Base-by-base conservation (phyloP, 2,797 vertebrate species). In the Spinus pinus region DNA sequence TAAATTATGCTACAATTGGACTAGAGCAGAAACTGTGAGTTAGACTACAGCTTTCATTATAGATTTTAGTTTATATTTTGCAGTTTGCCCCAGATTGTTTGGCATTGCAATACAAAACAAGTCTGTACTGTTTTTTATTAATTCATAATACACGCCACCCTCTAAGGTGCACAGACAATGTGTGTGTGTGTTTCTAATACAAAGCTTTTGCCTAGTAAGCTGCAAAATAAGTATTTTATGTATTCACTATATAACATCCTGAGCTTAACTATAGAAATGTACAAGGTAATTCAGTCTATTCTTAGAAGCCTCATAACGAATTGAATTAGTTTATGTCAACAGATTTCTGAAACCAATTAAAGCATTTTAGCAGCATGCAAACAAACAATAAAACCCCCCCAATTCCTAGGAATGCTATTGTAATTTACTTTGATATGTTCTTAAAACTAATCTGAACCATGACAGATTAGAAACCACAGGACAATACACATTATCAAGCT, bases 381-480 rank as follows among this genome's bases (percentile, higher is more conserved):
- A 81, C 23, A 93, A 82, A 86, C 24, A 46, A 25, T 71, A 50
- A 53, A 51, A 3, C 37, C 37, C 37, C 37, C 30, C 30, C 14
- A 9, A 50, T 72, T 95, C 57, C 75, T 41, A 79, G n/a, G 41
- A 62, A 33, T 86, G 41, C 37, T 83, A 66, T 39, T 96, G 58
- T 66, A 91, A 94, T 94, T 95, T 93, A 79, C 44, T 92, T 86
- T 60, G 57, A 66, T 86, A 93, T 56, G 41, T 91, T 96, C 87
- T 89, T 89, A 86, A 96, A 93, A 79, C 24, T 91, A 94, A 93
- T 93, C 85, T 93, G 58, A 69, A 71, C 66, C 51, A 46, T 56
- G 72, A 47, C 62, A 90, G 57, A 90, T 91, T 96, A 91, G 79
- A 94, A 95, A 90, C 51, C 65, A 83, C 17, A 90, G 75, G 46